phyloP scores from a whole-genome alignment of 2,888 invertebrate species.

The Hipparchia semele region DNA sequence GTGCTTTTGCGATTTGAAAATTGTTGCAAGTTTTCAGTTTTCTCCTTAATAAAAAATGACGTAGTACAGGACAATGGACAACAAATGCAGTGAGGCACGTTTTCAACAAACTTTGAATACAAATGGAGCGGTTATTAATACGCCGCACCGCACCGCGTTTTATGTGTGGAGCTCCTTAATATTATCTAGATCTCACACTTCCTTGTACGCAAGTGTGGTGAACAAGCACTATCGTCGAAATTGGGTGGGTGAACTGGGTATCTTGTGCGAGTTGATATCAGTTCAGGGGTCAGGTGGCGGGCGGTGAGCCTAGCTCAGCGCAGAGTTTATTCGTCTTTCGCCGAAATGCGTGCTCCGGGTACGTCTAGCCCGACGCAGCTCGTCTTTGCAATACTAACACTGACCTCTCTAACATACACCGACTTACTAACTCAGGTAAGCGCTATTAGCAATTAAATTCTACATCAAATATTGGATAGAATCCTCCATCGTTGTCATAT shows the following conservation, averaged over 20 bases:
- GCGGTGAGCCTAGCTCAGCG: conserved; percentile 60
- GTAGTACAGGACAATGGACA: too few relatives aligned
- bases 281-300: conserved; percentile 72
- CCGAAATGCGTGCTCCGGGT: conserved; percentile 62
- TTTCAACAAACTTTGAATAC: too few relatives aligned
- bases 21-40: too few relatives aligned
- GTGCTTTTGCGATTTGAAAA: too few relatives aligned
- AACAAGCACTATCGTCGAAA: conserved; percentile 67
- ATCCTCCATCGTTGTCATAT: not conserved
- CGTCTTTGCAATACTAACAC: conserved; percentile 25
- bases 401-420: conserved; percentile 26
- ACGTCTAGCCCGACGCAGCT: conserved; percentile 47
- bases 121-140: too few relatives aligned
- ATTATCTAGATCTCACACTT: conserved; percentile 53
- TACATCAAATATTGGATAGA: too few relatives aligned
- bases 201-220: conserved; percentile 57
- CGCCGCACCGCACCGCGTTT: too few relatives aligned
- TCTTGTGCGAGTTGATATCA: conserved; percentile 70
- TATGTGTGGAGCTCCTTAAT: not conserved
- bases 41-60: too few relatives aligned
- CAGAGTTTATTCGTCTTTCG: conserved; percentile 59
- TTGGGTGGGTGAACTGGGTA: conserved; percentile 78
- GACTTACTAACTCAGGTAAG: conserved; percentile 35
- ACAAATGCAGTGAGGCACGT: too few relatives aligned
- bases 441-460: conserved; percentile 1